phyloP scores from a whole-genome alignment of 2,797 vertebrate species.

The Crenichthys baileyi region DNA sequence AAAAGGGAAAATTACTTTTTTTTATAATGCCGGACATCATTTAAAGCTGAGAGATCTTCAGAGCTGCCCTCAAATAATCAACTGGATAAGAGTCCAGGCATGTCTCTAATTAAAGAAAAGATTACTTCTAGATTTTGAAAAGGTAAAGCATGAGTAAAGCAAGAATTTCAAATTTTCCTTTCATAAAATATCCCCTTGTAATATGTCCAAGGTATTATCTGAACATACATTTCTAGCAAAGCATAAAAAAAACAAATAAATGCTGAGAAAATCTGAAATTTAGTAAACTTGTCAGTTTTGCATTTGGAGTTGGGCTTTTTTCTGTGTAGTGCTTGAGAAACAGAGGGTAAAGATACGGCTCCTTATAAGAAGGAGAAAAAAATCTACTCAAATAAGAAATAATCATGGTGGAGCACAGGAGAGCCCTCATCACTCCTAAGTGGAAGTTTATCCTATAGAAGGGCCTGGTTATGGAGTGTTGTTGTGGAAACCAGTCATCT shows the following conservation, averaged over 20 bases:
- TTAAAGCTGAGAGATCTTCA: constrained; percentile 19
- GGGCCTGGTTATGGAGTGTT: constrained; percentile 18
- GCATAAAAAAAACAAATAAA: not conserved
- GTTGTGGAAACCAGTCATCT: constrained; percentile 37
- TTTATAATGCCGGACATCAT: not conserved
- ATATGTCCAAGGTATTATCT: not conserved
- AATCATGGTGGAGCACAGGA: constrained; percentile 9
- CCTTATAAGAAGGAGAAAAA: constrained; percentile 4
- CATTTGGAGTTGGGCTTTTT: not conserved
- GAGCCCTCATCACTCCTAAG: constrained; percentile 34
- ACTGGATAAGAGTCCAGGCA: constrained; percentile 6
- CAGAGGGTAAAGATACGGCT: not conserved
- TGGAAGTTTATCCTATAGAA: constrained; percentile 37
- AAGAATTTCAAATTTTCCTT: not conserved
- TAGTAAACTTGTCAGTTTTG: not conserved
- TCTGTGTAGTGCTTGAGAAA: not conserved
- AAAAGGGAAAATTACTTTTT: not conserved
- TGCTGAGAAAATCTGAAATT: not conserved
- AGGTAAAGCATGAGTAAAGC: not conserved
- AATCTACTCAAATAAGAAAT: constrained; percentile 6
- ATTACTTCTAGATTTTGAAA: not conserved
- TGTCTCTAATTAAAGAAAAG: constrained; percentile 34
- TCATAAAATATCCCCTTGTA: not conserved
- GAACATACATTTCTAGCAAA: not conserved
- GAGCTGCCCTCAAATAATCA: constrained; percentile 1